A percentile compares a stretch with the other conserved stretches of the same genome.
Conservation (phyloP, 2,888 invertebrate genomes). For the Ellobium chinense region DNA sequence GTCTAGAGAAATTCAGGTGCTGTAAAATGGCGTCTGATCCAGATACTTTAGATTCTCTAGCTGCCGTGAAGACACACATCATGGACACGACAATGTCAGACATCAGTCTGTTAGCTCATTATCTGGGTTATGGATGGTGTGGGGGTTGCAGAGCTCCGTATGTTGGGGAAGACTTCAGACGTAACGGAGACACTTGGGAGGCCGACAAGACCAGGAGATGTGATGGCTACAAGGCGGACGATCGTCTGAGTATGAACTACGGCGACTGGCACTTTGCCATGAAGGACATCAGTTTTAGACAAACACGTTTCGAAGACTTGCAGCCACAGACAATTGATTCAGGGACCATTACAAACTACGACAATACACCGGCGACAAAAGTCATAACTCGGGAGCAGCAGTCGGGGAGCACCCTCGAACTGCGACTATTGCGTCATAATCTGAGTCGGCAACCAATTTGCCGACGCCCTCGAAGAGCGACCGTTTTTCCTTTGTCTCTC, state of each 20-base stretch:
- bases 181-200: not conserved
- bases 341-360: not conserved
- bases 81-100: constrained; percentile 14
- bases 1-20: too few species aligned
- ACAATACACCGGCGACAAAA: too few species aligned
- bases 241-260: not conserved
- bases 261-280: constrained; percentile 14
- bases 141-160: not conserved
- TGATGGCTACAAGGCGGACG: constrained; percentile 4
- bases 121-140: constrained; percentile 28
- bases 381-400: too few species aligned
- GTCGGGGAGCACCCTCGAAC: too few species aligned
- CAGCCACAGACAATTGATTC: not conserved
- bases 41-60: too few species aligned
- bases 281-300: constrained; percentile 3
- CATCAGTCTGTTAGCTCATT: constrained; percentile 1
- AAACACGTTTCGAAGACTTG: not conserved
- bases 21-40: too few species aligned
- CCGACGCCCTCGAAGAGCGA: too few species aligned
- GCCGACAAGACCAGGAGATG: constrained; percentile 2
- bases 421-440: too few species aligned
- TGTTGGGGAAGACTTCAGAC: constrained; percentile 19
- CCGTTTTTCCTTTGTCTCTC: too few species aligned
- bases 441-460: too few species aligned
- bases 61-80: not conserved